These are phyloP conservation scores for Vanessa cardui DNA, from an alignment of 2,888 invertebrate species.

Conservation along the genomic window DNA sequence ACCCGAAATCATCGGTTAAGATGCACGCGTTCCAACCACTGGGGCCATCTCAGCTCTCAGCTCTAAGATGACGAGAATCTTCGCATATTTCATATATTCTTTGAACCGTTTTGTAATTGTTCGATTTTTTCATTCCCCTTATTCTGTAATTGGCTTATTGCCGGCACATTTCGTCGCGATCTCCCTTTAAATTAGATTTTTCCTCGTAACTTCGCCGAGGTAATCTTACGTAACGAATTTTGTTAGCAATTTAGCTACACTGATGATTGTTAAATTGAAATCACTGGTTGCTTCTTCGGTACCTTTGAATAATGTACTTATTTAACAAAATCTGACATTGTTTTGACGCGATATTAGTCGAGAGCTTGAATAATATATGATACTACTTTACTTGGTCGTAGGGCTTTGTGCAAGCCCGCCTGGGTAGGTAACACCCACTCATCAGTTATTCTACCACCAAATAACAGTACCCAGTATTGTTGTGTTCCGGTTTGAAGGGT, in stretches of 20 bases:
- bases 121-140: slow-evolving; percentile 11
- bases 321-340: no score
- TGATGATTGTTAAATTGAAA: slow-evolving; percentile 17
- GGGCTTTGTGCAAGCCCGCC: no score
- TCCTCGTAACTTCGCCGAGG: slow-evolving; percentile 21
- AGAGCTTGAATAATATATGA: no score
- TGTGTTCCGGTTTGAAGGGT: no score
- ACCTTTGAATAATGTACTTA: slow-evolving; percentile 4
- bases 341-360: no score
- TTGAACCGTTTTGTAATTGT: neutral
- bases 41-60: no score
- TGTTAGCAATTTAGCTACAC: slow-evolving; percentile 14
- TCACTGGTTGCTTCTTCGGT: neutral
- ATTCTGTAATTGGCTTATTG: slow-evolving; percentile 32
- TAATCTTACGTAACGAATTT: slow-evolving; percentile 33
- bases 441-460: no score
- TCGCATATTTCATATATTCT: neutral
- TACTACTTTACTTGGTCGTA: no score
- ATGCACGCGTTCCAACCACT: no score
- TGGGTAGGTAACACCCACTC: no score
- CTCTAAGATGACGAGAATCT: neutral
- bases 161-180: slow-evolving; percentile 28
- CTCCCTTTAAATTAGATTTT: slow-evolving; percentile 29
- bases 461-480: no score
- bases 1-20: no score